Evolutionary conservation across 1,140 invertebrate genomes (phyloP).

Genomic region (Solenopsis fugax): DNA sequence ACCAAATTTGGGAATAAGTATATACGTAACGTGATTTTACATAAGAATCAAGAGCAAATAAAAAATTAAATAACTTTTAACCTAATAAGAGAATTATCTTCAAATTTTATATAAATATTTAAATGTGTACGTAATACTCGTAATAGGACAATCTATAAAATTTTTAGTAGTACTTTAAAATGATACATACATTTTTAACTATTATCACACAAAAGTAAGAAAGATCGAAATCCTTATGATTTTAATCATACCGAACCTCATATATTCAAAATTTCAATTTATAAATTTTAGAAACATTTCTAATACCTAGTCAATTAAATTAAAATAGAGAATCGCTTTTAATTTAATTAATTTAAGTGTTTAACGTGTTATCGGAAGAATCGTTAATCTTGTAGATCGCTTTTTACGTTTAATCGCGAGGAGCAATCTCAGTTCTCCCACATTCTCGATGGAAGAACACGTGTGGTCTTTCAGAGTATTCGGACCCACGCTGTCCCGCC

Average conservation of each 20-base stretch:
- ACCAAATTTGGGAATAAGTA: too few species aligned
- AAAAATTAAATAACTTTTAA: too few species aligned
- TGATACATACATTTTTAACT: too few species aligned
- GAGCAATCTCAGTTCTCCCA: not conserved
- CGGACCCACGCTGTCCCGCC: not conserved
- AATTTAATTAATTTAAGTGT: not conserved
- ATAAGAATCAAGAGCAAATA: too few species aligned
- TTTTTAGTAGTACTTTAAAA: too few species aligned
- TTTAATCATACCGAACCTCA: not conserved
- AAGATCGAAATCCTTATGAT: not conserved
- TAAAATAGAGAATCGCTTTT: not conserved
- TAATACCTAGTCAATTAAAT: not conserved
- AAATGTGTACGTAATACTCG: too few species aligned
- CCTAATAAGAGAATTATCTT: too few species aligned
- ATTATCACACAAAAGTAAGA: not conserved
- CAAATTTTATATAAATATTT: too few species aligned
- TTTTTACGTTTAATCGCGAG: not conserved
- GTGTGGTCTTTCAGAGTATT: slow-evolving; percentile 5
- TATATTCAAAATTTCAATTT: not conserved
- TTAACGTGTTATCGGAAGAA: not conserved
- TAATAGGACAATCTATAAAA: too few species aligned
- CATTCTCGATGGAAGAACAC: not conserved
- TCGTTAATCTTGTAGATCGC: not conserved
- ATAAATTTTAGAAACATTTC: not conserved
- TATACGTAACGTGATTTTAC: too few species aligned